A percentile compares a stretch with the other conserved stretches of the same genome.
These are phyloP conservation scores for Hypolimnas misippus DNA, from an alignment of 2,888 invertebrate genomes.

Conservation along the genomic window DNA sequence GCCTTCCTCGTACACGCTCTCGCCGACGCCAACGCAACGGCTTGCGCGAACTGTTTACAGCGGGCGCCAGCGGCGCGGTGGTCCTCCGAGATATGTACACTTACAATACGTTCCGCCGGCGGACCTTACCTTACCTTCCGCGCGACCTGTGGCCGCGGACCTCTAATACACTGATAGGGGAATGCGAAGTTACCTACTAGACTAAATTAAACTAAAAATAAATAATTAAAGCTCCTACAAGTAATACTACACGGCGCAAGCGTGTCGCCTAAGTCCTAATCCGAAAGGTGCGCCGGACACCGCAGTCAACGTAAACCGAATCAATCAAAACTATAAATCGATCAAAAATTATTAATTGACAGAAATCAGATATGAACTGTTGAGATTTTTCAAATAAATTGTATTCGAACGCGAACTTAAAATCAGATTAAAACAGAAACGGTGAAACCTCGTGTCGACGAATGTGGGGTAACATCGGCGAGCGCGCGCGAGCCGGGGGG, in stretches of 20 bases:
- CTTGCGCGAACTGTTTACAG: too few relatives aligned
- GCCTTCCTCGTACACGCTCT: too few relatives aligned
- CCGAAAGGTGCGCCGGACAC: not conserved
- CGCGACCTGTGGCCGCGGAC: slow-evolving; percentile 14
- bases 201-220: slow-evolving; percentile 21
- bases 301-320: not conserved
- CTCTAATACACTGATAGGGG: slow-evolving; percentile 20
- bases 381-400: slow-evolving; percentile 17
- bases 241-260: slow-evolving; percentile 17
- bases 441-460: slow-evolving; percentile 1
- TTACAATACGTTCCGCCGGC: slow-evolving; percentile 18
- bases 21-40: too few relatives aligned
- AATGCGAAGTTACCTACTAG: slow-evolving; percentile 14
- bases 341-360: slow-evolving; percentile 35
- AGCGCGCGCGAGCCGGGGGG: slow-evolving; percentile 28
- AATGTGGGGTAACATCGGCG: not conserved
- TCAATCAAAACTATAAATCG: slow-evolving; percentile 2
- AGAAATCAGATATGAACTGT: slow-evolving; percentile 36
- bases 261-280: slow-evolving; percentile 14
- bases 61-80: slow-evolving; percentile 23
- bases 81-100: slow-evolving; percentile 57
- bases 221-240: slow-evolving; percentile 26
- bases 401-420: not conserved
- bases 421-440: not conserved
- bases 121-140: slow-evolving; percentile 6